Percentiles rank a stretch among this genome's conserved stretches.
phyloP scores from a whole-genome alignment of 2,797 vertebrate species.

The Atherinosoma microstoma region DNA sequence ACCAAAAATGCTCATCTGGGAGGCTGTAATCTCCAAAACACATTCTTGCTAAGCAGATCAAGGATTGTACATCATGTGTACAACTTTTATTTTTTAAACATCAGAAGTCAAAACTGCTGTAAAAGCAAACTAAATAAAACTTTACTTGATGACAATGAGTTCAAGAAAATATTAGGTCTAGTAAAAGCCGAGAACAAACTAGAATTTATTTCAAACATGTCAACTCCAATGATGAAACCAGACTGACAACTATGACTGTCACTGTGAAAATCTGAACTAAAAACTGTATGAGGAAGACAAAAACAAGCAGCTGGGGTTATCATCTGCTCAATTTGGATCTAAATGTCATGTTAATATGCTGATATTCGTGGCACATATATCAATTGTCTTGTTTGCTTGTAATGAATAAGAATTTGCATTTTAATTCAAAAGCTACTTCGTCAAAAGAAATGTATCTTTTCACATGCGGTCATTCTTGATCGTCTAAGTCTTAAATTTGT shows the following conservation, averaged over 20 bases:
- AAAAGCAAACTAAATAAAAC: constrained; percentile 1
- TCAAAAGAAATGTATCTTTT: constrained; percentile 10
- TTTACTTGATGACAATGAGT: too few species aligned
- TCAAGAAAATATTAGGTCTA: too few species aligned
- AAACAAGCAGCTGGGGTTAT: background rate
- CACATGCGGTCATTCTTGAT: constrained; percentile 9
- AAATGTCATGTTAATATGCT: background rate
- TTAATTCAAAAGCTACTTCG: constrained; percentile 4
- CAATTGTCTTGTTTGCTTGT: constrained; percentile 8
- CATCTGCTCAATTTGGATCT: background rate
- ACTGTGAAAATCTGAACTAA: background rate
- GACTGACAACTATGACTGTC: background rate
- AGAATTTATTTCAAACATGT: background rate
- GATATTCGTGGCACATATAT: background rate
- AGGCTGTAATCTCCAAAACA: constrained; percentile 3
- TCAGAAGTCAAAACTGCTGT: constrained; percentile 5
- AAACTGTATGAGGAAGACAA: background rate
- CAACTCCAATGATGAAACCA: constrained; percentile 1
- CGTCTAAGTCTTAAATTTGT: constrained; percentile 45
- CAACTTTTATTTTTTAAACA: background rate
- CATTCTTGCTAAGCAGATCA: background rate
- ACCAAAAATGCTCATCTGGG: constrained; percentile 18
- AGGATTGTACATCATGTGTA: background rate
- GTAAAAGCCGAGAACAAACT: background rate
- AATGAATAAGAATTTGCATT: background rate